These are phyloP conservation scores for Cyphomyrmex costatus DNA, from an alignment of 1,140 invertebrate species.

Conservation along the genomic window DNA sequence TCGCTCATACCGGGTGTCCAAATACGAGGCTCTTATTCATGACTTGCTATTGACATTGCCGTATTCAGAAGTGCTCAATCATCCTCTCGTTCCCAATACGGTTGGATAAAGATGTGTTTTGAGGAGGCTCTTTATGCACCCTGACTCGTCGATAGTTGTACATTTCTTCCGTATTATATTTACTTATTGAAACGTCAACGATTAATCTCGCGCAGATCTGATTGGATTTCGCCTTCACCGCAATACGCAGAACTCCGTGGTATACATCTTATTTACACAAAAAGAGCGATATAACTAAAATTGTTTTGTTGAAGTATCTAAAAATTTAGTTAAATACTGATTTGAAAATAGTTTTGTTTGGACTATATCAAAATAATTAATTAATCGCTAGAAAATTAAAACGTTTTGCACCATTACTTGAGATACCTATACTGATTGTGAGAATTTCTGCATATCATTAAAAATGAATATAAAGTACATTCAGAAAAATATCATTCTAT, in stretches of 20 bases:
- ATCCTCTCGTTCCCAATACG: constrained; percentile 29
- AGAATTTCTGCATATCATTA: too few relatives aligned
- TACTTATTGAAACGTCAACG: constrained; percentile 23
- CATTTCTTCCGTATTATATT: constrained; percentile 3
- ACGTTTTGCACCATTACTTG: too few relatives aligned
- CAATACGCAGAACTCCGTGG: not conserved
- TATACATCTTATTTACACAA: not conserved
- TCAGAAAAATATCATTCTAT: too few relatives aligned
- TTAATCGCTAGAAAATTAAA: too few relatives aligned
- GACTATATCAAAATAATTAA: too few relatives aligned
- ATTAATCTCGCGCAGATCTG: constrained; percentile 28
- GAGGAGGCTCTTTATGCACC: not conserved
- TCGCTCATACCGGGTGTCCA: constrained; percentile 21
- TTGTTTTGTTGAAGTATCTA: too few relatives aligned
- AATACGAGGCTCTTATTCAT: not conserved
- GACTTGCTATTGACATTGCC: constrained; percentile 47
- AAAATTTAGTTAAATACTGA: too few relatives aligned
- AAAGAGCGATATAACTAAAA: too few relatives aligned
- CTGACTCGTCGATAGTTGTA: constrained; percentile 16
- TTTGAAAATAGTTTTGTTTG: too few relatives aligned
- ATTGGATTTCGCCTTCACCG: not conserved
- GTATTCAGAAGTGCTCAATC: constrained; percentile 37
- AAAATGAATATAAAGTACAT: too few relatives aligned
- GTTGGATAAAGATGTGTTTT: constrained; percentile 29
- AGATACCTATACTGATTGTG: too few relatives aligned